Conservation (phyloP, 1,140 invertebrate genomes). For the Archegozetes longisetosus region DNA sequence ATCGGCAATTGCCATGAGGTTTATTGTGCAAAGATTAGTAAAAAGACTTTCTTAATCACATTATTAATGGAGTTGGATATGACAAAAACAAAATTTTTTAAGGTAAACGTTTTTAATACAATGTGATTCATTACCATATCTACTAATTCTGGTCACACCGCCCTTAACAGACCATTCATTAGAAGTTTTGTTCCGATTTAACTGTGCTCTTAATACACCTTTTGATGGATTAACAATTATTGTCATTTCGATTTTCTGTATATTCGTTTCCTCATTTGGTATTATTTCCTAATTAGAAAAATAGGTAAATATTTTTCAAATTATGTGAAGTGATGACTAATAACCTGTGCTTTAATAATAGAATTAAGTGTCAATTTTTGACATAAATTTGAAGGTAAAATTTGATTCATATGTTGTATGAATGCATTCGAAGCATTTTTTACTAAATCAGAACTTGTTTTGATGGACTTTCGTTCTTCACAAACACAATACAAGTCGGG, state of each 20-base stretch:
- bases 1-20: no score
- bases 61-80: no score
- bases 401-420: neutral
- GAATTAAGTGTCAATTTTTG: neutral
- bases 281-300: neutral
- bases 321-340: no score
- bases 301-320: neutral
- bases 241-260: constrained; percentile 4
- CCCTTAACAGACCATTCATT: constrained; percentile 1
- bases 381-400: neutral
- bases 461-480: neutral
- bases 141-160: constrained; percentile 1
- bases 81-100: constrained; percentile 11
- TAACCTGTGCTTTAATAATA: constrained; percentile 1
- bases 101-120: constrained; percentile 2
- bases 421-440: neutral
- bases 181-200: neutral
- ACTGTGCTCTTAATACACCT: neutral
- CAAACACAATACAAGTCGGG: constrained; percentile 11
- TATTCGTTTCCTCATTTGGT: neutral
- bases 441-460: neutral
- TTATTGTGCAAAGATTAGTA: no score
- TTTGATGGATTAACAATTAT: constrained; percentile 1
- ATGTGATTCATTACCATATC: constrained; percentile 5
- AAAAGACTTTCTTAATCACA: no score